Base-by-base conservation (phyloP, 53 echinoderm and acorn worm species). In the Stichopus horrens region DNA sequence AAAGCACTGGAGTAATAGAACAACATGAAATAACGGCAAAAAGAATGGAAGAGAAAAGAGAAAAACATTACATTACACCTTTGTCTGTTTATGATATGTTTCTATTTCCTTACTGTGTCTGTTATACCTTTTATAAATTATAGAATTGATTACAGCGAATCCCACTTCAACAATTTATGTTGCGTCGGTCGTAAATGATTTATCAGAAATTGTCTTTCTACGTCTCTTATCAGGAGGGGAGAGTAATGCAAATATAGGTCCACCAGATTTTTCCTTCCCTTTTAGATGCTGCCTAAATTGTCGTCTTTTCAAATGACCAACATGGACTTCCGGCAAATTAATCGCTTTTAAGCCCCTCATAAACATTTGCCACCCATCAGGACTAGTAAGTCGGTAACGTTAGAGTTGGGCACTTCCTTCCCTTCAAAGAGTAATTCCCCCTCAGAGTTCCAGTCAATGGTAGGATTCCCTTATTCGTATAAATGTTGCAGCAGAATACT, bases 261-360 rank as follows among this genome's bases (percentile, higher is more conserved):
- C 55, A 53, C 1, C 78, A 13, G 54, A 53, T 54, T 52, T 7
- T n/a, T 53, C 79, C 20, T 89, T 89, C 53, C 60, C 55, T 63
- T 92, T 92, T 23, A 86, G 76, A 53, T 92, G 23, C 51, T 90
- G 86, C 53, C 90, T 58, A 54, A 78, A n/a, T n/a, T 52, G 23
- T 57, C 93, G 84, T 8, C 90, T 79, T 76, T 83, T 87, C 18
- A 20, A 20, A 90, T 92, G 90, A 52, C 83, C 74, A 53, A 92
- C 9, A 59, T 90, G 88, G 77, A 79, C 87, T 88, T 90, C 93
- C 2, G 93, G 90, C 13, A 90, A 71, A 52, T 93, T 93, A 21
- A 90, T 22, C 51, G 58, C 56, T 10, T 23, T 71, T 37, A 90
- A 88, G 11, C 87, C 85, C 16, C 60, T 73, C 6, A 90, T 71